Evolutionary conservation across 2,797 vertebrate genomes (phyloP), one percentile per base, ranked within the genome.

Genomic region (Alectoris magna): DNA sequence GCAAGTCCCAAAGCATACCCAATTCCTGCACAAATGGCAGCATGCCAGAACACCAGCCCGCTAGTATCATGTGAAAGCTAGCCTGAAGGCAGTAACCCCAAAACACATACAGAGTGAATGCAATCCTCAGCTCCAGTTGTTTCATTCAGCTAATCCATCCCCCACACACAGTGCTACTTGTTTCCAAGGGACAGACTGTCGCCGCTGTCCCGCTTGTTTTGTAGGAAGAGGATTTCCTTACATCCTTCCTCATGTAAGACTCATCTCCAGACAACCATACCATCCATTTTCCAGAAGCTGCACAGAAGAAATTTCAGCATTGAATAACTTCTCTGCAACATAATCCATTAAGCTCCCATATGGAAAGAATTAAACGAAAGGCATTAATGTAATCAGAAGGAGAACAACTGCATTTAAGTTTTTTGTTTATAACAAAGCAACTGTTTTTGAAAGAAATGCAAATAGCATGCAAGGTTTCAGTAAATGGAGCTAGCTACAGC

Each of bases 41-140:
- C 1, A 3, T 6, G 49, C 3, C 8, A 53, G 7, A 5, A 5
- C n/a, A 72, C 16, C 3, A 1, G 3, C 24, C 13, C 59, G 4
- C 17, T 4, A 17, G 19, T 14, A 75, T 17, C 0, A 0, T 11
- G 70, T 10, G 14, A 66, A 7, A 43, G 41, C 3, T 68, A 23
- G 31, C 56, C 11, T 71, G 21, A 69, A 71, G 22, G 38, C 2
- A 74, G 29, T 24, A 77, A 26, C 24, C 15, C 19, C 16, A 3
- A 60, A 86, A 46, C 4, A 69, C 16, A 43, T 5, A 62, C 2
- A 56, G 7, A 8, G 11, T 5, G 14, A 71, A 76, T 7, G 11
- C 18, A 29, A 26, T 16, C 16, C 55, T 74, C 58, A 62, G 38
- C 17, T 80, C 5, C 21, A 69, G 16, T 7, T 21, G n/a, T 27